A percentile compares a stretch with the other conserved stretches of the same genome.
Evolutionary conservation across 2,888 invertebrate species (phyloP).

Genomic region (Tuta absoluta): DNA sequence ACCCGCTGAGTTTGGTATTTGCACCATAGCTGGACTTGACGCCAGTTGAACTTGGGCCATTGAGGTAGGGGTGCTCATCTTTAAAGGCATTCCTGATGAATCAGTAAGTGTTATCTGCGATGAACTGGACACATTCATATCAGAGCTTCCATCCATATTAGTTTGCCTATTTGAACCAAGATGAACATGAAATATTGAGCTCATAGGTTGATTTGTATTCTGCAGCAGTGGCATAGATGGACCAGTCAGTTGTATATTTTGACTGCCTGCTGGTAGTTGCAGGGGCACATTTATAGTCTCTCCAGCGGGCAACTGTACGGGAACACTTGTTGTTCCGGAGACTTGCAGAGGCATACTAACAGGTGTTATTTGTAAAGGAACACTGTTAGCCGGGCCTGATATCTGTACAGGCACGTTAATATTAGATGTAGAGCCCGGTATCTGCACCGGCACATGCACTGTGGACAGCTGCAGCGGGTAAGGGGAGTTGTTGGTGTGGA

Average conservation of each 20-base stretch:
- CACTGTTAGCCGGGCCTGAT: constrained; percentile 62
- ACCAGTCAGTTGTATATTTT: constrained; percentile 65
- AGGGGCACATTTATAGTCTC: constrained; percentile 74
- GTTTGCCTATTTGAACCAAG: constrained; percentile 68
- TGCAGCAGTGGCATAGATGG: constrained; percentile 73
- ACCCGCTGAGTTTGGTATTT: constrained; percentile 66
- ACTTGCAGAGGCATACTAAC: constrained; percentile 73
- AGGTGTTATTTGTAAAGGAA: constrained; percentile 71
- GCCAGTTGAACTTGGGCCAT: constrained; percentile 68
- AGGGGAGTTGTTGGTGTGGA: constrained; percentile 64
- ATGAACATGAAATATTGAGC: constrained; percentile 74
- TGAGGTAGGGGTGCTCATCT: constrained; percentile 60
- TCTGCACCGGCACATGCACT: constrained; percentile 76
- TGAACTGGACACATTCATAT: constrained; percentile 62
- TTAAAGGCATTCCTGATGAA: constrained; percentile 60
- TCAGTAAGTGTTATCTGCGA: constrained; percentile 65
- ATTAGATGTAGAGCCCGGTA: constrained; percentile 70
- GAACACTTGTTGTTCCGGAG: constrained; percentile 66
- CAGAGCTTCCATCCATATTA: constrained; percentile 63
- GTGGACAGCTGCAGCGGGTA: constrained; percentile 74
- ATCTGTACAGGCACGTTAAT: constrained; percentile 75
- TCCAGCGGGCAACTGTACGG: constrained; percentile 70
- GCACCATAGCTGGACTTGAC: constrained; percentile 61
- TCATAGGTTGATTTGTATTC: constrained; percentile 59
- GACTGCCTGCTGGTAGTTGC: constrained; percentile 62